Evolutionary conservation across 2,113 vertebrate genomes (phyloP).

Genomic region (Sakesphorus luctuosus): DNA sequence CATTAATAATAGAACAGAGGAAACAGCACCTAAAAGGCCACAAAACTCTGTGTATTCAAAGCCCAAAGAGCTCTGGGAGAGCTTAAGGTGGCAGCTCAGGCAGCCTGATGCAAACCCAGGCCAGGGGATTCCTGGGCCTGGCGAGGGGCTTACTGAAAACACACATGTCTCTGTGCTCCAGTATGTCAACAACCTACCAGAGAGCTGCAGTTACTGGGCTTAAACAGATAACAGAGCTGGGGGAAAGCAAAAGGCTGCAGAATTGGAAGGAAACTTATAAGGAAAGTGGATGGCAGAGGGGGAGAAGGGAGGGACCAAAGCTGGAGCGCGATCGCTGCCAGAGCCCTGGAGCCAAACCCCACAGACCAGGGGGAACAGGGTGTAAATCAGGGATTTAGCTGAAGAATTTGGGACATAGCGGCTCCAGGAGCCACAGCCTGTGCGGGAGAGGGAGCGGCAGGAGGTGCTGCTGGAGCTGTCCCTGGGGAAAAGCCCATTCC

Average conservation of each 20-base stretch:
- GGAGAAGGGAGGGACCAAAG: background rate
- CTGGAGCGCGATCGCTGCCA: accelerated
- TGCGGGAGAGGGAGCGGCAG: no score
- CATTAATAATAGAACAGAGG: constrained; percentile 12
- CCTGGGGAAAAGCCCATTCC: no score
- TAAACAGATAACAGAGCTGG: background rate
- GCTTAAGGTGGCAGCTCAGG: background rate
- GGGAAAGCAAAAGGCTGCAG: background rate
- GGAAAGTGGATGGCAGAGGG: background rate
- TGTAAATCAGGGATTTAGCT: background rate
- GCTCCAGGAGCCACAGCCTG: accelerated
- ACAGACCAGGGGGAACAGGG: constrained; percentile 56
- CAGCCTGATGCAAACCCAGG: background rate
- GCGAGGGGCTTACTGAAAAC: background rate
- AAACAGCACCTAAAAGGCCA: background rate
- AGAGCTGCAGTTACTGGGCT: background rate
- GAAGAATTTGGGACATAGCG: background rate
- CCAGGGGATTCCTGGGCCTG: accelerated
- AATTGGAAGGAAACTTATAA: accelerated
- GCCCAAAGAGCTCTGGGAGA: background rate
- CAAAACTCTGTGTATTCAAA: background rate
- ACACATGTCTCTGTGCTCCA: background rate
- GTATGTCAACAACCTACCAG: accelerated
- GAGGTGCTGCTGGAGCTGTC: no score
- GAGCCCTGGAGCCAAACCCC: background rate